Evolutionary conservation across 2,888 invertebrate species (phyloP).

Genomic region (Ectemnius cavifrons): DNA sequence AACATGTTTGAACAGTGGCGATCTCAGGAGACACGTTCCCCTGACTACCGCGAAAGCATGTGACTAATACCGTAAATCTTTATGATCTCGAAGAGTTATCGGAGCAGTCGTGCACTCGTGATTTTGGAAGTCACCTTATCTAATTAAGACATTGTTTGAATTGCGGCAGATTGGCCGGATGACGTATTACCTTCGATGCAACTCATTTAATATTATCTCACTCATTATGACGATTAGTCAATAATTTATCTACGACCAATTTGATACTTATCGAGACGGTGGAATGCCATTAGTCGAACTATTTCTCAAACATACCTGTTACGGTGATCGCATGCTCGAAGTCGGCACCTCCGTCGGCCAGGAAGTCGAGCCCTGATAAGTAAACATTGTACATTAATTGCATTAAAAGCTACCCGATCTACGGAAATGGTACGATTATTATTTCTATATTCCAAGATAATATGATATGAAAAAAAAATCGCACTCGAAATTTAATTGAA

Average conservation of each 20-base stretch:
- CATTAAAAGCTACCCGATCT: not conserved
- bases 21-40: too few relatives aligned
- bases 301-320: constrained; percentile 80
- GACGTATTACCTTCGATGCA: not conserved
- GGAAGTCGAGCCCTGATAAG: constrained; percentile 84
- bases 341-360: constrained; percentile 85
- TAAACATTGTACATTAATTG: not conserved
- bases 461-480: too few relatives aligned
- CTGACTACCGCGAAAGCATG: too few relatives aligned
- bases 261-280: too few relatives aligned
- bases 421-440: not conserved
- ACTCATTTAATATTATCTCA: not conserved
- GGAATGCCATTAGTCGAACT: too few relatives aligned
- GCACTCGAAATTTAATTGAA: too few relatives aligned
- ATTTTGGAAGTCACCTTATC: not conserved
- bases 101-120: too few relatives aligned
- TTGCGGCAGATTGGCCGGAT: too few relatives aligned
- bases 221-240: too few relatives aligned
- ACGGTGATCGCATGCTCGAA: constrained; percentile 86
- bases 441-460: not conserved
- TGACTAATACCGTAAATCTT: not conserved
- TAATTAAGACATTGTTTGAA: not conserved
- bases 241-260: too few relatives aligned
- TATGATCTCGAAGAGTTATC: not conserved
- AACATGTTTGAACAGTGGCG: too few relatives aligned